Evolutionary conservation across 2,113 vertebrate genomes (phyloP), one percentile per base, ranked within the genome.

Genomic region (Forbesichthys agassizii): DNA sequence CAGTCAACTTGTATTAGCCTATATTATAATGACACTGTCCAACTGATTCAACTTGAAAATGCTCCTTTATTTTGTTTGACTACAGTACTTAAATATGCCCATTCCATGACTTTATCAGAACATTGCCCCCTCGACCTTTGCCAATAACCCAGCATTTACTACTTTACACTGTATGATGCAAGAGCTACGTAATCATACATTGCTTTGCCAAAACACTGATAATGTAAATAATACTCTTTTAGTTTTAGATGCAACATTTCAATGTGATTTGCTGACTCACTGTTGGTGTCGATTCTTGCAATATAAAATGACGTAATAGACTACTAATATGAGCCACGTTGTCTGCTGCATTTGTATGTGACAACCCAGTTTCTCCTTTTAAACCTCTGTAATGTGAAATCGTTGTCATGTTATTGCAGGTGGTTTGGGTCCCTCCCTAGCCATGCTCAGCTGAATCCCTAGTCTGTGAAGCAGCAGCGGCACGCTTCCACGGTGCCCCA

Each of bases 381-480:
- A n/a, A n/a, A n/a, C 7, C 18, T 42, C 36, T 6, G 36, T 42
- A 42, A 42, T 42, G 14, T 66, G n/a, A 52, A 33, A 64, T 33
- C 18, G 20, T 51, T 7, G 3, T 33, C 1, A 57, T 81, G 61
- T 75, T 65, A 62, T 18, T 88, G 73, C 89, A 98, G 96, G 95
- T 94, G 90, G 90, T 94, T 84, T 62, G 81, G 85, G 60, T 83
- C 92, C 93, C 90, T 83, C 92, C 93, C 90, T 90, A 81, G 92
- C 92, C 88, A 95, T 94, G 95, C 88, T 93, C 78, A 87, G 90
- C 86, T 88, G 70, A 90, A 84, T 84, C 87, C 90, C 78, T 94
- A 90, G 94, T 93, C 88, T 87, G 89, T 85, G 88, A 89, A 88
- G 87, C 83, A 88, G 85, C 84, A 93, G 88, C 88, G 91, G 92